Conservation (phyloP, 2,797 vertebrate species). For the Silurus lanzhouensis region DNA sequence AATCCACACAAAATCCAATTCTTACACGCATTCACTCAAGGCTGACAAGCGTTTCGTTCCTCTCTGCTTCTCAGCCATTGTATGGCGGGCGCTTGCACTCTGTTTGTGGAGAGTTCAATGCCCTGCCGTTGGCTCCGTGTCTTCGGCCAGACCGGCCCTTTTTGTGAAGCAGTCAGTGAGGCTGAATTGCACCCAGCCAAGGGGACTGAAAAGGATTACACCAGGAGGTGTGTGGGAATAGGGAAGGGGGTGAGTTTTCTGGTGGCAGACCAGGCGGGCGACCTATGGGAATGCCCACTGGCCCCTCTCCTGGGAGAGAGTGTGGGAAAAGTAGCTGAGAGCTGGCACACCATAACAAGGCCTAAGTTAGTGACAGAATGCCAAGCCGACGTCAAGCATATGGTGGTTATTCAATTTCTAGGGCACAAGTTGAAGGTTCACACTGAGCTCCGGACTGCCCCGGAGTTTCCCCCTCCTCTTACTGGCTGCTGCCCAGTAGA, state of each 20-base stretch:
- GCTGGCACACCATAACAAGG: conserved; percentile 52
- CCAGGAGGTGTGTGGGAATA: conserved; percentile 49
- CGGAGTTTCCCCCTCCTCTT: conserved; percentile 37
- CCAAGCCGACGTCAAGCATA: conserved; percentile 58
- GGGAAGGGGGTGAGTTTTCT: conserved; percentile 44
- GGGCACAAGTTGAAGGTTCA: conserved; percentile 41
- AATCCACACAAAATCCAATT: conserved; percentile 21
- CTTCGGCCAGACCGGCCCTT: conserved; percentile 48
- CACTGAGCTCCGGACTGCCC: conserved; percentile 50
- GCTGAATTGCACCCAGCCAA: conserved; percentile 54
- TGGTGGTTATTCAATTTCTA: conserved; percentile 60
- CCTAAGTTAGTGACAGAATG: conserved; percentile 51
- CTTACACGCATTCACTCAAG: conserved; percentile 36
- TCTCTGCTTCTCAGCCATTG: conserved; percentile 50
- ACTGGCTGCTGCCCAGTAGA: conserved; percentile 42
- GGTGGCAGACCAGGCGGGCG: conserved; percentile 53
- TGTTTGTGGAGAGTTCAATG: conserved; percentile 46
- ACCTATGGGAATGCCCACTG: conserved; percentile 59
- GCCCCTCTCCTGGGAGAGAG: conserved; percentile 51
- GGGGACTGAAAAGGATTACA: conserved; percentile 59
- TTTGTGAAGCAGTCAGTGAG: conserved; percentile 53
- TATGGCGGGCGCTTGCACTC: conserved; percentile 35
- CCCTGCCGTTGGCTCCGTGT: conserved; percentile 43
- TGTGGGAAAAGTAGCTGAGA: conserved; percentile 60
- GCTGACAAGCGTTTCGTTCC: conserved; percentile 56